phyloP scores from a whole-genome alignment of 2,888 invertebrate genomes.

The Eupeodes luniger region DNA sequence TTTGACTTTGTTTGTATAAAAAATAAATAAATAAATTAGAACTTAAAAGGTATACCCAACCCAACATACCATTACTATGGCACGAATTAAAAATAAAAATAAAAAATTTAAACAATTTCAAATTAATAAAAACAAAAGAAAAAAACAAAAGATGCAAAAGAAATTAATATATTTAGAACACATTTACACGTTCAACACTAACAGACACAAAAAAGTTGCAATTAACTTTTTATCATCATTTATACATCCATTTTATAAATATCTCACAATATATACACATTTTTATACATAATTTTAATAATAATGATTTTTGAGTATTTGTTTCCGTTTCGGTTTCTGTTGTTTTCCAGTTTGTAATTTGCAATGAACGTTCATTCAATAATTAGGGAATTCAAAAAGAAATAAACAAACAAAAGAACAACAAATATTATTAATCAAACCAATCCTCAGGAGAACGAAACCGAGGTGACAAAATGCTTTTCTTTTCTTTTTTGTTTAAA shows the following conservation, averaged over 20 bases:
- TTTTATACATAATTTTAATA: slow-evolving; percentile 27
- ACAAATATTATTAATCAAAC: background rate
- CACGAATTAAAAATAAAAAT: slow-evolving; percentile 42
- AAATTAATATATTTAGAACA: slow-evolving; percentile 55
- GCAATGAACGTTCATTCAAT: slow-evolving; percentile 63
- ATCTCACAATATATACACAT: slow-evolving; percentile 61
- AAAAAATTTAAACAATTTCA: background rate
- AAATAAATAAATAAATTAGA: slow-evolving; percentile 23
- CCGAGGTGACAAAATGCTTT: slow-evolving; percentile 47
- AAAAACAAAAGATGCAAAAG: slow-evolving; percentile 23
- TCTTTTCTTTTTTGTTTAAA: background rate
- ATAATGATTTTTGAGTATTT: slow-evolving; percentile 10
- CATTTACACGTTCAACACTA: slow-evolving; percentile 54
- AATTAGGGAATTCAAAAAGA: slow-evolving; percentile 25
- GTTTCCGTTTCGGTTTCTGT: slow-evolving; percentile 6
- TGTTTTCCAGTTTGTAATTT: slow-evolving; percentile 39
- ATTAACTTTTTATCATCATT: slow-evolving; percentile 47
- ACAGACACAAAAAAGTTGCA: slow-evolving; percentile 13
- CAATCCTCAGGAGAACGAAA: slow-evolving; percentile 49
- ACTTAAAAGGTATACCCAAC: slow-evolving; percentile 28
- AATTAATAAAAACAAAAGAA: slow-evolving; percentile 35
- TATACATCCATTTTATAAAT: slow-evolving; percentile 66
- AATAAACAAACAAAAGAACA: background rate
- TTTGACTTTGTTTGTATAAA: slow-evolving; percentile 53
- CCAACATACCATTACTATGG: slow-evolving; percentile 51